Base-by-base conservation (phyloP, 1,140 invertebrate species). In the Ridgeia piscesae region DNA sequence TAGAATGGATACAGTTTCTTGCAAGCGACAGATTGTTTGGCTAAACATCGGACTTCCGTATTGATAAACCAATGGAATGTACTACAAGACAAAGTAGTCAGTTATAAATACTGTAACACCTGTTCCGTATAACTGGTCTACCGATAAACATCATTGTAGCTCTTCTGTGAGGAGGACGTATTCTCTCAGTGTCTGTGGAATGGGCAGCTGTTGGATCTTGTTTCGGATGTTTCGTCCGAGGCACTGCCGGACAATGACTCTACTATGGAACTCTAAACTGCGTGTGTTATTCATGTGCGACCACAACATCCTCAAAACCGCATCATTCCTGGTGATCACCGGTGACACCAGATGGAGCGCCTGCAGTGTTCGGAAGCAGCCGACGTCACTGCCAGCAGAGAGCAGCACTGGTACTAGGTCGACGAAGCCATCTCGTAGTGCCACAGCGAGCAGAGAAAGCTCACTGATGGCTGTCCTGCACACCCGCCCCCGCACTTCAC, bases 321-420 rank as follows among this genome's bases (percentile, higher is more conserved):
- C 58, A 21, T 77, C 58, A 21, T 77, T 77, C 58, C 17, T 31
- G 27, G 58, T 77, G 17, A 77, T 77, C 17, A 21, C 58, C 27
- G 58, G 58, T 21, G 58, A 77, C 58, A 77, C 58, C 17, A 77
- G 58, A 77, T 31, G 27, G 17, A 77, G 58, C 6, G 11, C 58
- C 27, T 77, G 58, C 58, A 77, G 58, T 31, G 14, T 77, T 77
- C 58, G 91, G 91, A 48, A 91, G 31, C 91, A 91, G 34, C 33
- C 31, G 8, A 91, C 91, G 14, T 91, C 91, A 14, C 33, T 58
- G 34, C 91, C 91, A 33, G 91, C 91, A 34, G 4, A 35, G 35
- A 58, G 35, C 91, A 91, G 35, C 34, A 58, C 35, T 11, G 35
- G 33, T 58, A 91, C 35, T n/a, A 91, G 91, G 34, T 91, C 91